Percentiles rank a stretch among this genome's conserved stretches.
Conservation (phyloP, 2,888 invertebrate species). For the Drosophila aldrichi region DNA sequence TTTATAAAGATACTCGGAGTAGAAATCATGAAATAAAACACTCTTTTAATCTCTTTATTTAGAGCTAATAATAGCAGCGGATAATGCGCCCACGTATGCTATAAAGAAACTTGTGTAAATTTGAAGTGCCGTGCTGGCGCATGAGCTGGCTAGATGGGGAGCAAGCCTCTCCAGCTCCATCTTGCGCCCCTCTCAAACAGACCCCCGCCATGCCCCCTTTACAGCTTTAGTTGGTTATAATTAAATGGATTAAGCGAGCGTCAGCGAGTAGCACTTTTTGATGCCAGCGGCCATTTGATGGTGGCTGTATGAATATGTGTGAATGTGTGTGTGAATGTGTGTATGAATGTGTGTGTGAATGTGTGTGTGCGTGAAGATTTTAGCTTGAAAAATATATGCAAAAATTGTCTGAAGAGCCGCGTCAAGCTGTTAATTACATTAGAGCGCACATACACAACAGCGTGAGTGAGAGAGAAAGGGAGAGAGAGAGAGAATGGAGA, state of each 20-base stretch:
- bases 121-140: constrained; percentile 20
- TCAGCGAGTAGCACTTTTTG: constrained; percentile 63
- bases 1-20: background rate
- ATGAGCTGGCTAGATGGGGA: constrained; percentile 1
- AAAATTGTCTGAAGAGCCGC: constrained; percentile 57
- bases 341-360: background rate
- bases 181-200: background rate
- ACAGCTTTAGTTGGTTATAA: constrained; percentile 31
- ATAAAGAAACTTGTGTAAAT: constrained; percentile 33
- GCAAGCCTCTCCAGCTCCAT: background rate
- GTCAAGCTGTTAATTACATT: constrained; percentile 66
- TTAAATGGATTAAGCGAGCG: constrained; percentile 61
- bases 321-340: constrained; percentile 5
- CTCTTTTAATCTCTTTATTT: constrained; percentile 7
- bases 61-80: constrained; percentile 26
- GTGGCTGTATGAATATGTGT: constrained; percentile 11
- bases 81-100: constrained; percentile 29
- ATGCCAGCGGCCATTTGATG: constrained; percentile 64
- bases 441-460: constrained; percentile 36
- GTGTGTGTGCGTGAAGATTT: constrained; percentile 21
- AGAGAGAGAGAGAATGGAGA: background rate
- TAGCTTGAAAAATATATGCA: constrained; percentile 57
- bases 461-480: background rate
- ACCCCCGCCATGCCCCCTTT: background rate
- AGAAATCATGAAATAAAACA: constrained; percentile 1